phyloP scores from a whole-genome alignment of 2,797 vertebrate species.

The Denticeps clupeoides region DNA sequence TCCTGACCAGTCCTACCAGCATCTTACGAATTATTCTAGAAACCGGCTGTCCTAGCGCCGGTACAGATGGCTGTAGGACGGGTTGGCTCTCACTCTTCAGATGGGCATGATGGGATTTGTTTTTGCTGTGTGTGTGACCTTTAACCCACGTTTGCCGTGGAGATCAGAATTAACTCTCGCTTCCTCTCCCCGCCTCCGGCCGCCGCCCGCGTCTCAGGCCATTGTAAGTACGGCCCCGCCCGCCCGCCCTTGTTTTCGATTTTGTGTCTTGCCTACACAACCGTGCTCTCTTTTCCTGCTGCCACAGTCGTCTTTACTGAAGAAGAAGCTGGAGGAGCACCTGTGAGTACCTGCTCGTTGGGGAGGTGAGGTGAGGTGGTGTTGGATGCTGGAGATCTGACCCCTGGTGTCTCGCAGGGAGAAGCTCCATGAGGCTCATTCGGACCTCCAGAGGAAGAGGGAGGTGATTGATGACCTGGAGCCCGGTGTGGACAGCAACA shows the following conservation, averaged over 20 bases:
- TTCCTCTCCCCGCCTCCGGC: constrained; percentile 23
- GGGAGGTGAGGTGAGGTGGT: no score
- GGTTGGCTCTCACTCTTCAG: no score
- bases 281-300: constrained; percentile 3
- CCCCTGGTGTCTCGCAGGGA: constrained; percentile 49
- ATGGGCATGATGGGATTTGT: no score
- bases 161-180: no score
- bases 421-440: constrained; percentile 76
- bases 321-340: constrained; percentile 83
- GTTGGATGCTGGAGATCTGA: not conserved
- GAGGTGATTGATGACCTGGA: constrained; percentile 80
- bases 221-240: constrained; percentile 61
- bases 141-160: no score
- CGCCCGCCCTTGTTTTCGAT: constrained; percentile 41
- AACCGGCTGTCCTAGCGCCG: no score
- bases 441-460: constrained; percentile 77
- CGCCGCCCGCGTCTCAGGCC: constrained; percentile 55
- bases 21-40: no score
- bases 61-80: no score
- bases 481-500: constrained; percentile 61
- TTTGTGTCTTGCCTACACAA: constrained; percentile 16
- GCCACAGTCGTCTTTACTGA: constrained; percentile 66
- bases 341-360: constrained; percentile 77
- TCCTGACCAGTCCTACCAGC: no score
- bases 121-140: no score